Evolutionary conservation across 2,888 invertebrate genomes (phyloP).

Genomic region (Amblyjoppa proteus): DNA sequence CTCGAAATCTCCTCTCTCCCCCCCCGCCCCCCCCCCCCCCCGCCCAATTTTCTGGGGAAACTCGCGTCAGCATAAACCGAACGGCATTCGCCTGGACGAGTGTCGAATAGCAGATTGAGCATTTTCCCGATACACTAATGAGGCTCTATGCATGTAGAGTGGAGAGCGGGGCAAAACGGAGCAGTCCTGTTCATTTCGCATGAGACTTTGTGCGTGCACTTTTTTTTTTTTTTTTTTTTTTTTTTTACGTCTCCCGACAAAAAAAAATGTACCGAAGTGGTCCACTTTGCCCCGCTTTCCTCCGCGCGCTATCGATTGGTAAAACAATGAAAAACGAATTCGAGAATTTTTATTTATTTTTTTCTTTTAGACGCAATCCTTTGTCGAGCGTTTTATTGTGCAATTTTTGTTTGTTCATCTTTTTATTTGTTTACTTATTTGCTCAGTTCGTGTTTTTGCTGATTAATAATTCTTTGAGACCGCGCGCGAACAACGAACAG

Average conservation of each 20-base stretch:
- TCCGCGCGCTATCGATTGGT: not conserved
- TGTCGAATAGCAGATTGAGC: not conserved
- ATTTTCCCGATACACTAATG: not conserved
- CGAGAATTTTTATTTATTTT: not conserved
- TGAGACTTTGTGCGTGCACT: too few relatives aligned
- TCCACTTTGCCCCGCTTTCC: too few relatives aligned
- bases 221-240: too few relatives aligned
- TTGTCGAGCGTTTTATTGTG: not conserved
- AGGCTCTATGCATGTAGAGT: not conserved
- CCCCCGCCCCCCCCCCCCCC: too few relatives aligned
- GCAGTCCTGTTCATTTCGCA: too few relatives aligned
- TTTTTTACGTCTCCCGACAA: too few relatives aligned
- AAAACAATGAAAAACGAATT: not conserved
- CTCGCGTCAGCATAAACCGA: not conserved
- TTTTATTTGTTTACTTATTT: not conserved
- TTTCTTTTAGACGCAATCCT: not conserved
- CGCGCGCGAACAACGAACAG: not conserved
- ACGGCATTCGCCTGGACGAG: not conserved
- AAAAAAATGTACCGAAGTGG: too few relatives aligned
- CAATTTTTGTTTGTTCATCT: not conserved
- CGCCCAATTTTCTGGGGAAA: not conserved
- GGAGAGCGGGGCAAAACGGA: too few relatives aligned
- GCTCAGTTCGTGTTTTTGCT: not conserved
- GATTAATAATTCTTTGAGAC: constrained; percentile 4
- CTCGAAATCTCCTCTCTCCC: not conserved